Percentiles rank a stretch among this genome's conserved stretches.
Conservation (phyloP, 1,140 invertebrate species). For the Palaemon carinicauda region DNA sequence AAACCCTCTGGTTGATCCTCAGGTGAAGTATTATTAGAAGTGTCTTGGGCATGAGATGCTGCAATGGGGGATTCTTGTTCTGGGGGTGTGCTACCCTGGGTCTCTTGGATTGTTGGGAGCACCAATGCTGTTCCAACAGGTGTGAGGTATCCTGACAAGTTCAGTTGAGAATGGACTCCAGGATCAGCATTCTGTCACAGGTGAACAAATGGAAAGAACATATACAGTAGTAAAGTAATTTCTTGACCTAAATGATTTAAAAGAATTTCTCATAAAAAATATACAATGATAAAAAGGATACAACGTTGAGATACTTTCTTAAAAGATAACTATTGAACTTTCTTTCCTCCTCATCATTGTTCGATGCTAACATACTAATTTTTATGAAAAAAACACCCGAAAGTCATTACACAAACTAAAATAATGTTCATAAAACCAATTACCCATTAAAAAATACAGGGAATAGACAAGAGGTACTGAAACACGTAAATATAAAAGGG, state of each 20-base stretch:
- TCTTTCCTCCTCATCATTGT: no score
- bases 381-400: no score
- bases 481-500: no score
- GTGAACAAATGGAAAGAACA: constrained; percentile 13
- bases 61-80: constrained; percentile 36
- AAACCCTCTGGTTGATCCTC: not conserved
- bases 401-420: no score
- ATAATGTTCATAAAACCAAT: no score
- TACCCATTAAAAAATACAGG: no score
- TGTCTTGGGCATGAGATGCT: not conserved
- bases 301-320: no score
- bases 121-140: constrained; percentile 73
- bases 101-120: constrained; percentile 87
- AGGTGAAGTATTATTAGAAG: not conserved
- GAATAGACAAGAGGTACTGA: no score
- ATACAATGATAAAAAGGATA: no score
- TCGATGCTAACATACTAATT: no score
- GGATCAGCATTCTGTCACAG: constrained; percentile 85
- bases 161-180: constrained; percentile 91
- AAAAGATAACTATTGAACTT: no score
- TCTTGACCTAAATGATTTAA: not conserved
- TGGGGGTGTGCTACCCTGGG: constrained; percentile 39
- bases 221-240: not conserved
- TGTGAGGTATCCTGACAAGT: constrained; percentile 73
- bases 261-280: not conserved